Percentiles rank a stretch among this genome's conserved stretches.
These are phyloP conservation scores for Malacoctenus gilli DNA, from an alignment of 2,797 vertebrate species.

Conservation along the genomic window DNA sequence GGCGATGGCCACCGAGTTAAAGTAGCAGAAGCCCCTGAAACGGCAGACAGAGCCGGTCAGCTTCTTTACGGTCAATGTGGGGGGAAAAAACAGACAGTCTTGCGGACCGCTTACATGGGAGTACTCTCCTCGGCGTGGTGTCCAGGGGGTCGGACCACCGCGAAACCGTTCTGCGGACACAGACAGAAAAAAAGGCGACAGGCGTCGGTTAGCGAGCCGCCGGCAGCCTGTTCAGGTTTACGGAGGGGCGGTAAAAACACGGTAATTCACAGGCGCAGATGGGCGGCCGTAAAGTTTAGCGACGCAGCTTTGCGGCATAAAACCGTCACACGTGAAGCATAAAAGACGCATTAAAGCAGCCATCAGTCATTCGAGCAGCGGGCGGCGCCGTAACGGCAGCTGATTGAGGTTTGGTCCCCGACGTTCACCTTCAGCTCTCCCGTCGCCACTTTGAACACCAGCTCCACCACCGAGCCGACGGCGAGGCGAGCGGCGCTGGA, in stretches of 20 bases:
- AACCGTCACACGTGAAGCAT: neutral
- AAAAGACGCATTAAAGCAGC: neutral
- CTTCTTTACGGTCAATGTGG: no score
- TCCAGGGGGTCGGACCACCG: slow-evolving; percentile 95
- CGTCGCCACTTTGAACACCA: slow-evolving; percentile 95
- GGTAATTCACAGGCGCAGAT: neutral
- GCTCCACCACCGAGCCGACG: slow-evolving; percentile 94
- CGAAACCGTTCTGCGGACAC: slow-evolving; percentile 91
- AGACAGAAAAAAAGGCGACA: slow-evolving; percentile 13
- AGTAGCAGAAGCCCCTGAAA: slow-evolving; percentile 96
- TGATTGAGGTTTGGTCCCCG: no score
- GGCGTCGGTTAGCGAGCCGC: slow-evolving; percentile 18
- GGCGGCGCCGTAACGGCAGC: neutral
- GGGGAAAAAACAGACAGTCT: no score
- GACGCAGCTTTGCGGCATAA: neutral
- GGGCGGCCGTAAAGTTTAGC: neutral
- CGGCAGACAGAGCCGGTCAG: neutral
- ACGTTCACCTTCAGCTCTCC: slow-evolving; percentile 91
- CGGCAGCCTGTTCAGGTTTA: neutral
- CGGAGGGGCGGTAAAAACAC: no score
- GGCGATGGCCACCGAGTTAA: slow-evolving; percentile 94
- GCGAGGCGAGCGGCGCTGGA: slow-evolving; percentile 94
- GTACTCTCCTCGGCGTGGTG: slow-evolving; percentile 98
- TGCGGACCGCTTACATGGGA: slow-evolving; percentile 98
- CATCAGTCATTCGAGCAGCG: no score